Conservation (phyloP, 2,888 invertebrate genomes). For the Noctua janthe region DNA sequence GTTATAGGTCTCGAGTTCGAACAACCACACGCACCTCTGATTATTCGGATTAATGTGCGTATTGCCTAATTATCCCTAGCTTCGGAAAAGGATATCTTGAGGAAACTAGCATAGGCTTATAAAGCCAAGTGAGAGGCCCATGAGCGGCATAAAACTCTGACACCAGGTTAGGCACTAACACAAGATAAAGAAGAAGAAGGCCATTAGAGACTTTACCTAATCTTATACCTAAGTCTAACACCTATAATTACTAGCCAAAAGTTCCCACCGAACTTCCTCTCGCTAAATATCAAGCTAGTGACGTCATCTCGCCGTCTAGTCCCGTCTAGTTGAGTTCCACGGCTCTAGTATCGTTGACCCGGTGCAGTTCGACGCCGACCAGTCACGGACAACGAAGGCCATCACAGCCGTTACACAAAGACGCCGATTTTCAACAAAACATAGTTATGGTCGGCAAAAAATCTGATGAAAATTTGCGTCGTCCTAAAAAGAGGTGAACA, state of each 20-base stretch:
- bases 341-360: slow-evolving; percentile 55
- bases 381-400: slow-evolving; percentile 68
- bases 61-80: too few relatives aligned
- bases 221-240: slow-evolving; percentile 19
- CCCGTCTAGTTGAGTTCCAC: slow-evolving; percentile 41
- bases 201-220: background rate
- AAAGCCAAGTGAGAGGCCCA: too few relatives aligned
- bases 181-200: too few relatives aligned
- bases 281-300: slow-evolving; percentile 46
- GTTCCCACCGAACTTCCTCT: slow-evolving; percentile 58
- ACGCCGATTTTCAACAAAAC: slow-evolving; percentile 59
- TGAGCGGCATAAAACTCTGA: too few relatives aligned
- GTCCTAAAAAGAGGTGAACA: slow-evolving; percentile 14
- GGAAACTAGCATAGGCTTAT: too few relatives aligned
- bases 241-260: slow-evolving; percentile 22
- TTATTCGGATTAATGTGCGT: too few relatives aligned
- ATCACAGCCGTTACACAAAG: slow-evolving; percentile 65
- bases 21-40: too few relatives aligned
- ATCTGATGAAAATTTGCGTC: slow-evolving; percentile 37
- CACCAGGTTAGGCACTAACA: too few relatives aligned
- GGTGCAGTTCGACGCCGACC: slow-evolving; percentile 37
- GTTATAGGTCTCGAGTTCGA: background rate
- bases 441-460: slow-evolving; percentile 44
- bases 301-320: slow-evolving; percentile 56
- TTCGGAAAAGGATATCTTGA: too few relatives aligned